Conservation (phyloP, 2,797 vertebrate species). For the Notolepis coatsorum region DNA sequence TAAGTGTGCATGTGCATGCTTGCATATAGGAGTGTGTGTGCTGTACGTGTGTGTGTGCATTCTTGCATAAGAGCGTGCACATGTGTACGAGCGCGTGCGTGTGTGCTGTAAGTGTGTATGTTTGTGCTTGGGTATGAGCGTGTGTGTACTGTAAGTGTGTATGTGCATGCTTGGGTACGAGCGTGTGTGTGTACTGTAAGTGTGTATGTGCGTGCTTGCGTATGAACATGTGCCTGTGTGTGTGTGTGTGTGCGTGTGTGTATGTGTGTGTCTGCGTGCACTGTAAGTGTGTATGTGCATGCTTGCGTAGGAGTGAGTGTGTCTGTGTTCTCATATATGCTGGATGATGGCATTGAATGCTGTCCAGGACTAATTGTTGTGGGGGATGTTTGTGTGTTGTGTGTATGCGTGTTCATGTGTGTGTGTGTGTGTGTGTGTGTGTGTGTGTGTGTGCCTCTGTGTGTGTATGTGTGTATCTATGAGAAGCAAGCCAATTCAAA, state of each 20-base stretch:
- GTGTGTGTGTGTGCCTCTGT: background rate
- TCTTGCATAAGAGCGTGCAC: constrained; percentile 2
- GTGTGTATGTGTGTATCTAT: constrained; percentile 4
- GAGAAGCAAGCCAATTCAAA: no score
- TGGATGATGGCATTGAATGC: constrained; percentile 37
- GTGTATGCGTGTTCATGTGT: no score
- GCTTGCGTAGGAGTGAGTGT: background rate
- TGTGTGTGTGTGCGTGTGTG: constrained; percentile 5
- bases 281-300: background rate
- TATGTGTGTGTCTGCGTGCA: background rate
- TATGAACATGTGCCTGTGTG: no score
- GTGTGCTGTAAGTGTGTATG: constrained; percentile 5
- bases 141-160: no score
- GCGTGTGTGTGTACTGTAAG: no score
- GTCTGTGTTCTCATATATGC: constrained; percentile 5
- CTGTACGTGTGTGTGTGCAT: no score
- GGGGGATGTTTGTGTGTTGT: constrained; percentile 8
- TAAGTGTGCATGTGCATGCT: no score
- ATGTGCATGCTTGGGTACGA: background rate
- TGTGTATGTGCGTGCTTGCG: no score
- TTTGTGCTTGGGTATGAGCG: constrained; percentile 9
- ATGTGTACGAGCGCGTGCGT: no score
- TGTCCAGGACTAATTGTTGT: constrained; percentile 52
- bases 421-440: constrained; percentile 14
- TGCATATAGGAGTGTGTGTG: no score